phyloP scores from a whole-genome alignment of 2,888 invertebrate species.

The Microctonus hyperodae region DNA sequence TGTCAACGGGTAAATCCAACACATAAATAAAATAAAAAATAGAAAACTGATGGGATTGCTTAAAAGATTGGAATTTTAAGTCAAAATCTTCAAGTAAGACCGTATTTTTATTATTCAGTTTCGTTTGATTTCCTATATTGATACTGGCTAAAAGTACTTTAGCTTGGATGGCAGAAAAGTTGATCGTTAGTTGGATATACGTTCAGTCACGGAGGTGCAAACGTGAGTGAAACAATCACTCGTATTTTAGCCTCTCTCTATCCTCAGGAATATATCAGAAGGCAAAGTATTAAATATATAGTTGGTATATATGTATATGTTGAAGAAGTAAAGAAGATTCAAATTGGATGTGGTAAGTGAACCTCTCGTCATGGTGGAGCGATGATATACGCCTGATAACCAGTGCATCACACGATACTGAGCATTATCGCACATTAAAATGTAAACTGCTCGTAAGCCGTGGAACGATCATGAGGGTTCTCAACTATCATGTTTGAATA shows the following conservation, averaged over 20 bases:
- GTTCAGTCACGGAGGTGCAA: constrained; percentile 13
- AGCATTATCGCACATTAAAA: constrained; percentile 45
- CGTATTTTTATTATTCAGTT: neutral
- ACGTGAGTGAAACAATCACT: constrained; percentile 19
- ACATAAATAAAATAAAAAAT: neutral
- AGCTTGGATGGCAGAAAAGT: neutral
- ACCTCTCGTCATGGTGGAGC: constrained; percentile 39
- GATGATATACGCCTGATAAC: constrained; percentile 39
- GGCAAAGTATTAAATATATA: neutral
- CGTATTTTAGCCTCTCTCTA: neutral
- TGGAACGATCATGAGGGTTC: constrained; percentile 38
- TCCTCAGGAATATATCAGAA: neutral
- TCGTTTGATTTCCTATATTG: neutral
- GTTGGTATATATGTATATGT: constrained; percentile 8
- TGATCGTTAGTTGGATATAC: neutral
- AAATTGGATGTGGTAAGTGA: constrained; percentile 40
- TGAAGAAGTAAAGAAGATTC: constrained; percentile 28
- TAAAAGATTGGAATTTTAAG: neutral
- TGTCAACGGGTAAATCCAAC: neutral
- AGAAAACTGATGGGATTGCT: neutral
- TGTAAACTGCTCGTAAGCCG: constrained; percentile 40
- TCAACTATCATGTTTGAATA: constrained; percentile 21
- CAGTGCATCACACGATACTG: constrained; percentile 36
- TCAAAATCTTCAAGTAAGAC: neutral
- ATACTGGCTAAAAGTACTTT: neutral